These are phyloP conservation scores for Grammomys dolichurus DNA, from an alignment of 2,113 vertebrate genomes.

Conservation along the genomic window DNA sequence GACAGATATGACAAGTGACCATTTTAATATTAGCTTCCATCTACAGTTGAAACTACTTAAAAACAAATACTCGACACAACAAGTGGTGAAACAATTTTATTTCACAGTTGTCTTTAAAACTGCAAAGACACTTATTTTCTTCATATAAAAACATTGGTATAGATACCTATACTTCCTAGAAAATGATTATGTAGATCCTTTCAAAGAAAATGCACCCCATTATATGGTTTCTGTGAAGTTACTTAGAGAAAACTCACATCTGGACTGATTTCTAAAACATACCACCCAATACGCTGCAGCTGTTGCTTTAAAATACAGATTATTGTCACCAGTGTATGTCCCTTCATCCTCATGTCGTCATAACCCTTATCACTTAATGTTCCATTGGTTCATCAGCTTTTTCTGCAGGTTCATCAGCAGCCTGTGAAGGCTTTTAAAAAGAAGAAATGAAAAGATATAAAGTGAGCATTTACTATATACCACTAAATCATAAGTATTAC, in stretches of 20 bases:
- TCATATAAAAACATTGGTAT: constrained; percentile 87
- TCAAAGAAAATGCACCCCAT: constrained; percentile 81
- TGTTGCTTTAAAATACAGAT: constrained; percentile 78
- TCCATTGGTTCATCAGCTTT: constrained; percentile 96
- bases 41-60: constrained; percentile 40
- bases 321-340: constrained; percentile 72
- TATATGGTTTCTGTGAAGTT: constrained; percentile 74
- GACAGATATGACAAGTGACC: constrained; percentile 46
- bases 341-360: constrained; percentile 64
- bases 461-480: constrained; percentile 27
- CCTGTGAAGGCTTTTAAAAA: constrained; percentile 86
- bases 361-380: constrained; percentile 88
- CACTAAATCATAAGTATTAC: constrained; percentile 38
- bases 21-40: not conserved
- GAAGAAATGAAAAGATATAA: not conserved
- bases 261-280: constrained; percentile 79
- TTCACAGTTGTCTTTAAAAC: constrained; percentile 85
- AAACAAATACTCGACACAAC: constrained; percentile 61
- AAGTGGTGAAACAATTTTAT: constrained; percentile 84
- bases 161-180: constrained; percentile 83
- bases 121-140: constrained; percentile 85
- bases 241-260: constrained; percentile 71
- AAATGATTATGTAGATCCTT: constrained; percentile 84
- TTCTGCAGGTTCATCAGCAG: constrained; percentile 91
- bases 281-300: constrained; percentile 61